Base-by-base conservation (phyloP, 2,113 vertebrate species). In the Sander vitreus region DNA sequence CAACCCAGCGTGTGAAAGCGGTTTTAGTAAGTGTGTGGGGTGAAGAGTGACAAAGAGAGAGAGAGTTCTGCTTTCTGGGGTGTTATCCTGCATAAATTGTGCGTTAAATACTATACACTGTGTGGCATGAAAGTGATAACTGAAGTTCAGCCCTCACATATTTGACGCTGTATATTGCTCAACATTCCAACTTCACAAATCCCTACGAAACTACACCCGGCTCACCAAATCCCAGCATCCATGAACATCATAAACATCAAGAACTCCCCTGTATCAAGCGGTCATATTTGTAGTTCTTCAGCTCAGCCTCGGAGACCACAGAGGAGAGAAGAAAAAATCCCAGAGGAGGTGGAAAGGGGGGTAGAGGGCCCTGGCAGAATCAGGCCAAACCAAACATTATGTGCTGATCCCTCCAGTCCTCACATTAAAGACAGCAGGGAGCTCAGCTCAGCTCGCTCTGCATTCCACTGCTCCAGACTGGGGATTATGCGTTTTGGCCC, bases 391-490 rank as follows among this genome's bases (percentile, higher is more conserved):
- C 91, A 91, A 92, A 93, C 76, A 85, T 76, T 88, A 90, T 91
- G 89, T 88, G 83, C 93, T 92, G 90, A 94, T 94, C 93, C 90
- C 88, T 92, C 79, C 85, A 89, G 88, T 88, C 85, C 84, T 92
- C 90, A 93, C 92, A 93, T 94, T 89, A 92, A 93, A 94, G 92
- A 92, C 87, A 81, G 89, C 78, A 92, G 87, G 89, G 85, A 93
- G 89, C 89, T 92, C 89, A 87, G 91, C 92, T 93, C 90, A 86
- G 87, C 91, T 92, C 79, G 84, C 85, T 92, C 93, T 89, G 90
- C 94, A 93, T 94, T 94, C 93, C 92, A 73, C 90, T 92, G 86
- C 91, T 93, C 89, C 91, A 93, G 92, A 91, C 92, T 91, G 86
- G 86, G 91, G 90, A 93, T 93, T 93, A 93, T 86, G 90, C 81